A percentile compares a stretch with the other conserved stretches of the same genome.
Conservation (phyloP, 2,113 vertebrate genomes). For the Tragelaphus scriptus region DNA sequence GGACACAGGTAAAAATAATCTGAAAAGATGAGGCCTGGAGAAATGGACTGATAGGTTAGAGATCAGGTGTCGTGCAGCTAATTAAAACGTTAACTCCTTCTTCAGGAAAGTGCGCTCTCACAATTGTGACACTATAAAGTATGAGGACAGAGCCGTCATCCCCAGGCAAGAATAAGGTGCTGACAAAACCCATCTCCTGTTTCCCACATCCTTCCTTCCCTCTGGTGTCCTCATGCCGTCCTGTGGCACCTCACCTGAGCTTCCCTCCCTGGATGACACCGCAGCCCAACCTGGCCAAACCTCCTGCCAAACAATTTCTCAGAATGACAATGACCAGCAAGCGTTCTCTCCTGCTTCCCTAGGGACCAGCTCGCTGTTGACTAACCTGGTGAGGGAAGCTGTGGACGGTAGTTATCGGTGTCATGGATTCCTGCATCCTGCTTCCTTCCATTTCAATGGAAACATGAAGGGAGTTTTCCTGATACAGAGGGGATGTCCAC, state of each 20-base stretch:
- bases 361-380: not conserved
- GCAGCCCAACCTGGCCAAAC: not conserved
- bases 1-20: constrained; percentile 25
- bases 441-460: not conserved
- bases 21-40: not conserved
- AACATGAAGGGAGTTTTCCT: not conserved
- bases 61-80: constrained; percentile 24
- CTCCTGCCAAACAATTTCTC: not conserved
- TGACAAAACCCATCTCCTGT: constrained; percentile 1
- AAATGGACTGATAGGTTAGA: constrained; percentile 2
- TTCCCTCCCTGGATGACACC: not conserved
- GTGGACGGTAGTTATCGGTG: not conserved
- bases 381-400: not conserved
- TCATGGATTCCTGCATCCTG: not conserved
- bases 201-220: not conserved
- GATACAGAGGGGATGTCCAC: not conserved
- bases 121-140: constrained; percentile 33
- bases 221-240: not conserved
- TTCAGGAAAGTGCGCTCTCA: not conserved
- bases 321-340: not conserved
- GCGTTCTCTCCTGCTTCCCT: not conserved
- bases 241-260: not conserved
- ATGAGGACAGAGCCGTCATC: constrained; percentile 10
- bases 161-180: constrained; percentile 20
- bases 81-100: constrained; percentile 66